Conservation (phyloP, 35 echinoderm and acorn worm genomes). For the Hemicentrotus pulcherrimus region DNA sequence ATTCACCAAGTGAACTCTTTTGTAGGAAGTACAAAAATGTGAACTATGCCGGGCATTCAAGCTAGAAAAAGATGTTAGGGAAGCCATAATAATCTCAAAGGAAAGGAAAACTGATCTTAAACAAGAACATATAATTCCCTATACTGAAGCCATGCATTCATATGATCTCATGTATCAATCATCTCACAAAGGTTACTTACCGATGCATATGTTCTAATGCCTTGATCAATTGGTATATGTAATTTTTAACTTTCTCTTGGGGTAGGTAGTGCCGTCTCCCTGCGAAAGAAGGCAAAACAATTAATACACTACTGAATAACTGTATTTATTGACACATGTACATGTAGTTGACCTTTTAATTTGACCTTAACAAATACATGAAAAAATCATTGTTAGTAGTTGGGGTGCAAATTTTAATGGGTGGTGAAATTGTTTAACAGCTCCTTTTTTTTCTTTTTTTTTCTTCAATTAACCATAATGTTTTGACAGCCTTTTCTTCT, state of each 20-base stretch:
- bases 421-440: too few relatives aligned
- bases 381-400: too few relatives aligned
- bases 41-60: not conserved
- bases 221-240: slow-evolving; percentile 96
- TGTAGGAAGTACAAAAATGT: not conserved
- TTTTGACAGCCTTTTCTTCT: too few relatives aligned
- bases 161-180: not conserved
- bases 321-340: not conserved
- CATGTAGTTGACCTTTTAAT: not conserved
- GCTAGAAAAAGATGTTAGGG: not conserved
- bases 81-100: not conserved
- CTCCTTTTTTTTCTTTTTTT: too few relatives aligned
- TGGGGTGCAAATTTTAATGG: too few relatives aligned
- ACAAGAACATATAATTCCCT: not conserved
- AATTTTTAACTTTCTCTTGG: slow-evolving; percentile 90
- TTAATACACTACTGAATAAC: not conserved
- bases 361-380: too few relatives aligned
- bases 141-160: not conserved
- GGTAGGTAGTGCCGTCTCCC: slow-evolving; percentile 92
- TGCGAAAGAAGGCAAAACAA: slow-evolving; percentile 62
- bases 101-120: too few relatives aligned
- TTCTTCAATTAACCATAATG: too few relatives aligned
- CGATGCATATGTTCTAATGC: slow-evolving; percentile 99
- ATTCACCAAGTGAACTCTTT: not conserved
- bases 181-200: slow-evolving; percentile 51